Evolutionary conservation across 2,888 invertebrate genomes (phyloP).

Genomic region (Mylabris sibirica): DNA sequence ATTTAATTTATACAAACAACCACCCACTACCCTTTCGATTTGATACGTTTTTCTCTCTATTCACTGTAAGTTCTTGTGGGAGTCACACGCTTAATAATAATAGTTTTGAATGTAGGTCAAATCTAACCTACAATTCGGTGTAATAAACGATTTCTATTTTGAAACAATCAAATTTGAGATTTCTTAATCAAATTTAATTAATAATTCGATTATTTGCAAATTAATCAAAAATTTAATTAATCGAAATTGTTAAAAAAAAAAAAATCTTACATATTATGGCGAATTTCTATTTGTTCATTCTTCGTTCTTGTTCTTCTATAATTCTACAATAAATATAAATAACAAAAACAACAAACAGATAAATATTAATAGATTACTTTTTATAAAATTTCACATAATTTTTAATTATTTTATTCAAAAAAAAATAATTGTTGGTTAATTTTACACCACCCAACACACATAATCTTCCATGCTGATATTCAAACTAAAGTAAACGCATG

Average conservation of each 20-base stretch:
- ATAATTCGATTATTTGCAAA: neutral
- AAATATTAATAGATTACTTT: neutral
- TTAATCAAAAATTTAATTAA: neutral
- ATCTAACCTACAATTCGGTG: constrained; percentile 46
- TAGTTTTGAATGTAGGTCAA: constrained; percentile 46
- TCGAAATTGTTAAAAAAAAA: neutral
- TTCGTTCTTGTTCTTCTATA: neutral
- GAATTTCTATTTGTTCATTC: neutral
- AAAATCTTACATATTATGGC: constrained; percentile 10
- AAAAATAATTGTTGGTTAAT: constrained; percentile 45
- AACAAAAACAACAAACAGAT: neutral
- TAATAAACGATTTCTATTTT: neutral
- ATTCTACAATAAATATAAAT: neutral
- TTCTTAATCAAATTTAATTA: neutral
- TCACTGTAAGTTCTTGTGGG: neutral
- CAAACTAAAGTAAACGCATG: constrained; percentile 56
- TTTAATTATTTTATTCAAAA: constrained; percentile 24
- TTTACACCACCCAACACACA: constrained; percentile 56
- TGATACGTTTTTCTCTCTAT: neutral
- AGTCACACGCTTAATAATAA: constrained; percentile 31
- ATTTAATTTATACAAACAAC: constrained; percentile 27
- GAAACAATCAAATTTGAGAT: neutral
- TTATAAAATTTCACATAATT: constrained; percentile 31
- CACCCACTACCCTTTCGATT: constrained; percentile 18
- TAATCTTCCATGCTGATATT: constrained; percentile 56